Evolutionary conservation across 2,888 invertebrate genomes (phyloP).

Genomic region (Metellina segmentata): DNA sequence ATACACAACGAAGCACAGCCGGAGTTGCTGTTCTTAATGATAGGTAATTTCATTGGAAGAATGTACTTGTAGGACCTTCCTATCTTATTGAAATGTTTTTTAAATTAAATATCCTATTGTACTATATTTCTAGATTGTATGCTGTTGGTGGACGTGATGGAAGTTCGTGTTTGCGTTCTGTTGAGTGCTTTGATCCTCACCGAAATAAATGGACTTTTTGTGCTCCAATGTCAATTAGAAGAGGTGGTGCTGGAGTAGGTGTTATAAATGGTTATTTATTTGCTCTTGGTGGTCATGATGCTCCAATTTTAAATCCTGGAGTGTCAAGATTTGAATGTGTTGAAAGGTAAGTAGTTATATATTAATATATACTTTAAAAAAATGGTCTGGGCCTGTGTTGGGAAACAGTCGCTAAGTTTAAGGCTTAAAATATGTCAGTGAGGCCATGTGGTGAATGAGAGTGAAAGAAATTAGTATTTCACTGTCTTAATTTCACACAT

Average conservation of each 20-base stretch:
- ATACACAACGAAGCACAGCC: slow-evolving; percentile 92
- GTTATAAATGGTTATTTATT: slow-evolving; percentile 93
- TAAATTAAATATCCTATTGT: neutral
- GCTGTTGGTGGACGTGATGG: slow-evolving; percentile 96
- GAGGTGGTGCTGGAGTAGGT: slow-evolving; percentile 94
- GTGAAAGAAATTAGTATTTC: too few relatives aligned
- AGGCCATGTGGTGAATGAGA: too few relatives aligned
- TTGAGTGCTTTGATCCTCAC: slow-evolving; percentile 92
- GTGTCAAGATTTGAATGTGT: slow-evolving; percentile 85
- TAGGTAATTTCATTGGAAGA: slow-evolving; percentile 81
- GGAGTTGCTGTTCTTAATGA: slow-evolving; percentile 93
- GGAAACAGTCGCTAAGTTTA: too few relatives aligned
- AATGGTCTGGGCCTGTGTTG: too few relatives aligned
- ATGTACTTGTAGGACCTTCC: neutral
- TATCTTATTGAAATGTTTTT: neutral
- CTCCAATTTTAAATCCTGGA: slow-evolving; percentile 91
- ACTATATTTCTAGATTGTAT: slow-evolving; percentile 85
- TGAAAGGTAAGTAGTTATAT: slow-evolving; percentile 78
- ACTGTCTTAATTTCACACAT: too few relatives aligned
- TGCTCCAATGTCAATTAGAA: slow-evolving; percentile 91
- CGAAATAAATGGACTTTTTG: slow-evolving; percentile 91
- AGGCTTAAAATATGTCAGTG: too few relatives aligned
- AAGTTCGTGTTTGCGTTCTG: slow-evolving; percentile 92
- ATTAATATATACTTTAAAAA: too few relatives aligned
- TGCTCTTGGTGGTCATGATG: slow-evolving; percentile 96